These are phyloP conservation scores for Oreonectes daqikongensis DNA, from an alignment of 2,797 vertebrate genomes.

Conservation along the genomic window DNA sequence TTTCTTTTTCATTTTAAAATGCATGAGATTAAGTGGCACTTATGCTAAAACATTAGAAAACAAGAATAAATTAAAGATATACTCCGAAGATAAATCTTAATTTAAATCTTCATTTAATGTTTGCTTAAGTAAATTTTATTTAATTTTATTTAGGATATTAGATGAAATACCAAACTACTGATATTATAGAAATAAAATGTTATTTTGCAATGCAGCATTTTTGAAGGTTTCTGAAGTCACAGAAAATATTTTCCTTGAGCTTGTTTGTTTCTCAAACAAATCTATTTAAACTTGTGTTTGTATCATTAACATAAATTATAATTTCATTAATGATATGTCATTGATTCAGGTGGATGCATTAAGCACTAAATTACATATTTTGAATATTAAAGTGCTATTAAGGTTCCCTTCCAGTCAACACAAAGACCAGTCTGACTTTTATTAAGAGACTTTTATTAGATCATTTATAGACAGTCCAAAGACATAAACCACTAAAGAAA, in stretches of 20 bases:
- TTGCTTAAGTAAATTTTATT: neutral
- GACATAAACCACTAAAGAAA: neutral
- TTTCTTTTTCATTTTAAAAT: too few relatives aligned
- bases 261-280: conserved; percentile 12
- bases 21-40: too few relatives aligned
- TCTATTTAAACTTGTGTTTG: conserved; percentile 15
- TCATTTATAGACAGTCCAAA: neutral
- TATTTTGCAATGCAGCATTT: neutral
- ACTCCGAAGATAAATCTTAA: too few relatives aligned
- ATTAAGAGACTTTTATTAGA: neutral
- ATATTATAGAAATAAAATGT: too few relatives aligned
- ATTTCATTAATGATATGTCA: neutral
- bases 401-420: neutral
- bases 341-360: neutral
- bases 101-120: too few relatives aligned
- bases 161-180: neutral
- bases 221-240: conserved; percentile 15
- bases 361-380: neutral
- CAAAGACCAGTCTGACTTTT: neutral
- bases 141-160: neutral
- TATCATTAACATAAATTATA: conserved; percentile 4
- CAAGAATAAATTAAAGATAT: too few relatives aligned
- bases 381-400: neutral
- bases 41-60: too few relatives aligned
- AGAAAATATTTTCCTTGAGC: conserved; percentile 20